Evolutionary conservation across 2,888 invertebrate genomes (phyloP), one percentile per base, ranked within the genome.

Genomic region (Priocnemis perturbator): DNA sequence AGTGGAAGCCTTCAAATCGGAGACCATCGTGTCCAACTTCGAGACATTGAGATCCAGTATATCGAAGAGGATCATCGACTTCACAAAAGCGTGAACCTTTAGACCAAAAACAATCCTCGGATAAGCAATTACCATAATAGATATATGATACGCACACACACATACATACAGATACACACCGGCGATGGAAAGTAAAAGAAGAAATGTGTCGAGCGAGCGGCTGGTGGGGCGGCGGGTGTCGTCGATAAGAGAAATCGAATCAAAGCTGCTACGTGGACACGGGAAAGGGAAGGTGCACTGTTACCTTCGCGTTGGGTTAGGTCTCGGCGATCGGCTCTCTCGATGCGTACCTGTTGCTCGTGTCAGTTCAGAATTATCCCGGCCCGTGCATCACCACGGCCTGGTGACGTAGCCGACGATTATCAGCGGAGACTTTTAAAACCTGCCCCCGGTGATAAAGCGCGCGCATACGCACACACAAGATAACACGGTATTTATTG

Each of bases 191-290:
- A 64, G 55, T 64, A 67, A 73, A 69, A 68, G 71, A 68, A 71
- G 37, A 37, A 37, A 37, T 37, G 69, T 64, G 55, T 19, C 37
- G 37, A 11, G 37, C 15, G 64, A 48, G 64, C 47, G 60, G 53
- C 52, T 66, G 73, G 74, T 60, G 57, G 71, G 69, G 74, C 66
- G 67, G 67, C 74, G 69, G 76, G 67, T 71, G 71, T 63, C 37
- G 37, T 37, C 74, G 76, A 79, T 79, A 80, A 79, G 78, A 79
- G 81, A 79, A 81, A 79, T 78, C 81, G 70, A 73, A 61, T 59
- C 57, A 62, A 74, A 67, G 56, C 65, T 69, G 75, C 72, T 78
- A 80, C 81, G 76, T 78, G 74, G 78, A 73, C 64, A 68, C 58
- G 78, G 69, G 74, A 79, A 79, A 78, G 81, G 69, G 71, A 78